These are phyloP conservation scores for Porites evermanni DNA, from an alignment of 92 coral and sea anemone genomes.

Conservation along the genomic window DNA sequence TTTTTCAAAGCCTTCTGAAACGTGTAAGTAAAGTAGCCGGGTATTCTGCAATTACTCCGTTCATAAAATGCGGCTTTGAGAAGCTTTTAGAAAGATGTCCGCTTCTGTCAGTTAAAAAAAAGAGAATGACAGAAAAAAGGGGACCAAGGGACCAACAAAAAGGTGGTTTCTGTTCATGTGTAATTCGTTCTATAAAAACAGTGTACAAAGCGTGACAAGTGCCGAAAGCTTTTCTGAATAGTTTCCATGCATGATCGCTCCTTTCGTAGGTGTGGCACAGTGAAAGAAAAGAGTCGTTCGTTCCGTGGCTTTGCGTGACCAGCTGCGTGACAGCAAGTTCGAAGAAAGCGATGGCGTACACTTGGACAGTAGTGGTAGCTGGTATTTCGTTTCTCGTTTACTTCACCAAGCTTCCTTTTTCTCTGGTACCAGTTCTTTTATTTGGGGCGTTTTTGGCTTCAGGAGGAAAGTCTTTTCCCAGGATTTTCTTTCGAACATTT, in stretches of 20 bases:
- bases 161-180: not conserved
- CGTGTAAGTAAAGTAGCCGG: too few relatives aligned
- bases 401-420: conserved; percentile 64
- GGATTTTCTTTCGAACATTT: conserved; percentile 80
- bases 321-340: not conserved
- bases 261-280: too few relatives aligned
- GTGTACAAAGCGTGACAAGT: too few relatives aligned
- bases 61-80: too few relatives aligned
- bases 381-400: conserved; percentile 21
- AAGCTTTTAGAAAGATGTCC: too few relatives aligned
- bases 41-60: too few relatives aligned
- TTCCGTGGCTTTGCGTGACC: too few relatives aligned
- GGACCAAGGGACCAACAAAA: not conserved
- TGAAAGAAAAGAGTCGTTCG: too few relatives aligned
- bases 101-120: not conserved
- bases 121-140: not conserved
- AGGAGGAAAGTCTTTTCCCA: conserved; percentile 87
- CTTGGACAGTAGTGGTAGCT: conserved; percentile 25
- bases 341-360: conserved; percentile 6
- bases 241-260: too few relatives aligned
- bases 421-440: conserved; percentile 57
- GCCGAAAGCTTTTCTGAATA: too few relatives aligned
- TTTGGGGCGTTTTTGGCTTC: conserved; percentile 84
- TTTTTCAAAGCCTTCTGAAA: too few relatives aligned
- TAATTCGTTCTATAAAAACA: too few relatives aligned